A percentile compares a stretch with the other conserved stretches of the same genome.
Evolutionary conservation across 2,888 invertebrate genomes (phyloP).

Genomic region (Agonopterix arenella): DNA sequence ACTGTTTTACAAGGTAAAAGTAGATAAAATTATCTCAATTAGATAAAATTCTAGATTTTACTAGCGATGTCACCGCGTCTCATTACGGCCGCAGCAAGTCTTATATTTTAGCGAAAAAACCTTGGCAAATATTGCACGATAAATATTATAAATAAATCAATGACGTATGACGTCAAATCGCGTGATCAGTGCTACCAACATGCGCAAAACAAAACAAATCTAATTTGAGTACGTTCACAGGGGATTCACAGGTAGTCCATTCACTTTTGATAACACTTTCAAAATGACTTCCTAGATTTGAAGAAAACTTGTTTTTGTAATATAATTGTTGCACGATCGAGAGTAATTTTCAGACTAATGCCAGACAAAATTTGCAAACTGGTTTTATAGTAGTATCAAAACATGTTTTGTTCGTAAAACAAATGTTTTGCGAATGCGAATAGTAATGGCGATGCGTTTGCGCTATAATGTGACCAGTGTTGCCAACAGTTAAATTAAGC

Average conservation of each 20-base stretch:
- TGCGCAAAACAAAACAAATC: constrained; percentile 38
- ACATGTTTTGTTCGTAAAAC: constrained; percentile 36
- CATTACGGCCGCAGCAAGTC: constrained; percentile 5
- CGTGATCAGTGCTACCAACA: constrained; percentile 51
- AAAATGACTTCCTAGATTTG: constrained; percentile 3
- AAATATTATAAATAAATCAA: constrained; percentile 55
- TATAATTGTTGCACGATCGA: constrained; percentile 4
- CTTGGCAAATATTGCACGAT: constrained; percentile 25
- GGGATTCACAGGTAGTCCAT: constrained; percentile 1
- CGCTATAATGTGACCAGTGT: too few relatives aligned
- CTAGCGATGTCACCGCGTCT: constrained; percentile 8
- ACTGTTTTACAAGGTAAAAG: constrained; percentile 1
- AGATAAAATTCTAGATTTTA: constrained; percentile 11
- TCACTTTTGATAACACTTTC: constrained; percentile 13
- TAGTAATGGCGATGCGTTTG: too few relatives aligned
- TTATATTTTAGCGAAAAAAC: constrained; percentile 16
- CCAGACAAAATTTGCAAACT: constrained; percentile 8
- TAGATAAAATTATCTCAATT: not conserved
- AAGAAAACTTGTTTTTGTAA: not conserved
- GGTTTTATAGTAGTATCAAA: constrained; percentile 45
- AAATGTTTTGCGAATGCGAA: constrained; percentile 7
- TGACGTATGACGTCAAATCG: constrained; percentile 64
- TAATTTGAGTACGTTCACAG: not conserved
- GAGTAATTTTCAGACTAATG: constrained; percentile 23
- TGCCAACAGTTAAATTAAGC: too few relatives aligned